Conservation (phyloP, 2,888 invertebrate genomes). For the Drosophila mayaguana region DNA sequence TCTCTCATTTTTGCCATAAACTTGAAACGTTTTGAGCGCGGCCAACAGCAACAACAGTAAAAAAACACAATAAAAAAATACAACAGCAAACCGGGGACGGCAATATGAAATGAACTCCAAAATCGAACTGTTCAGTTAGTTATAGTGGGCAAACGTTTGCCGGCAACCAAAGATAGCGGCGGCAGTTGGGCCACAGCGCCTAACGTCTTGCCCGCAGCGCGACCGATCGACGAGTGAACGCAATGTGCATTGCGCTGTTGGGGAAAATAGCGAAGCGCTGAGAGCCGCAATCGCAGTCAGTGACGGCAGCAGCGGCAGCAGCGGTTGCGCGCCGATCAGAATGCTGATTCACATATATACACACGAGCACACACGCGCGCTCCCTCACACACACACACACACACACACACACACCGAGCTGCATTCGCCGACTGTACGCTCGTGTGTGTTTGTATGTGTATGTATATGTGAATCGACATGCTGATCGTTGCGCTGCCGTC, state of each 20-base stretch:
- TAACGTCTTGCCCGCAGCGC: constrained; percentile 70
- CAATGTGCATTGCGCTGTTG: constrained; percentile 65
- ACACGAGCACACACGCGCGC: too few species aligned
- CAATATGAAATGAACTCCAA: constrained; percentile 18
- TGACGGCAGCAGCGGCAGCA: constrained; percentile 7
- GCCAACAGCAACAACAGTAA: constrained; percentile 1
- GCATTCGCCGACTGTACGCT: too few species aligned
- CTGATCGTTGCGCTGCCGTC: too few species aligned
- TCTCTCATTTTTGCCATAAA: constrained; percentile 2
- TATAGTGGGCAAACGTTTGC: constrained; percentile 9
- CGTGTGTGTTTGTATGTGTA: neutral
- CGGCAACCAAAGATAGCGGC: constrained; percentile 8
- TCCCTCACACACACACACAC: constrained; percentile 3
- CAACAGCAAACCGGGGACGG: neutral
- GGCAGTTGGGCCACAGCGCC: constrained; percentile 4
- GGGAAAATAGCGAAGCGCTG: constrained; percentile 64
- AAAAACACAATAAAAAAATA: constrained; percentile 17
- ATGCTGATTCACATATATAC: constrained; percentile 14
- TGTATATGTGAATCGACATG: neutral
- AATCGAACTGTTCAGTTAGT: constrained; percentile 9
- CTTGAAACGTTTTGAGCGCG: constrained; percentile 8
- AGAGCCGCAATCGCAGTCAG: constrained; percentile 38
- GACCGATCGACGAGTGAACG: constrained; percentile 80
- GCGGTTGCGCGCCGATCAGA: constrained; percentile 38
- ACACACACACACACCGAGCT: neutral